Conservation (phyloP, 2,888 invertebrate genomes). For the Archaeoteleia sp. region DNA sequence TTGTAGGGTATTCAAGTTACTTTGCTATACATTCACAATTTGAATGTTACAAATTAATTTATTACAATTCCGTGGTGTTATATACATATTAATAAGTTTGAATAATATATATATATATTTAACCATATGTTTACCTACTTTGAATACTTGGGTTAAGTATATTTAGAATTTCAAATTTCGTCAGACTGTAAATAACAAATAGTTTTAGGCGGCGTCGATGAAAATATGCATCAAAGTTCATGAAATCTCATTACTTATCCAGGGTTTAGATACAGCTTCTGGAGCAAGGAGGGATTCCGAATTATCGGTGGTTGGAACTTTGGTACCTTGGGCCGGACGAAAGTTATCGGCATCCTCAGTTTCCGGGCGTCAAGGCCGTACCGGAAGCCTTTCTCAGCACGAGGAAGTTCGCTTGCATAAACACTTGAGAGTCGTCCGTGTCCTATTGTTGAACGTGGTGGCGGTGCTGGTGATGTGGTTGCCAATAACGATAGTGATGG, state of each 20-base stretch:
- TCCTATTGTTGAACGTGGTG: constrained; percentile 77
- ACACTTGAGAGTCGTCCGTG: constrained; percentile 77
- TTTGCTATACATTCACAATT: too few species aligned
- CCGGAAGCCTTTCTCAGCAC: constrained; percentile 75
- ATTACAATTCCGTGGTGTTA: too few species aligned
- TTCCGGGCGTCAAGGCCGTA: constrained; percentile 68
- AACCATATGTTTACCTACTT: too few species aligned
- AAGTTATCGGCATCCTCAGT: constrained; percentile 74
- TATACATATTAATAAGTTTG: too few species aligned
- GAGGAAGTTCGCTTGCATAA: constrained; percentile 77
- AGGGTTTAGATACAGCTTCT: constrained; percentile 38
- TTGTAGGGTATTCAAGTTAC: too few species aligned
- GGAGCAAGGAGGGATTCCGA: constrained; percentile 75
- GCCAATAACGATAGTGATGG: constrained; percentile 77
- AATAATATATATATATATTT: too few species aligned
- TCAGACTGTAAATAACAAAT: too few species aligned
- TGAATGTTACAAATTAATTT: too few species aligned
- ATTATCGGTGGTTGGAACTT: constrained; percentile 75
- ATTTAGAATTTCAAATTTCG: too few species aligned
- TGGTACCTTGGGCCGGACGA: constrained; percentile 75
- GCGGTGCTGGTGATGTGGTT: constrained; percentile 79
- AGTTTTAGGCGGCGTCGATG: too few species aligned
- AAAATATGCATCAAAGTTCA: too few species aligned
- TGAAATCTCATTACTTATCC: constrained; percentile 8
- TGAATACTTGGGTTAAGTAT: too few species aligned